A percentile compares a stretch with the other conserved stretches of the same genome.
Conservation (phyloP, 2,113 vertebrate species). For the Callochromis pleurospilus region DNA sequence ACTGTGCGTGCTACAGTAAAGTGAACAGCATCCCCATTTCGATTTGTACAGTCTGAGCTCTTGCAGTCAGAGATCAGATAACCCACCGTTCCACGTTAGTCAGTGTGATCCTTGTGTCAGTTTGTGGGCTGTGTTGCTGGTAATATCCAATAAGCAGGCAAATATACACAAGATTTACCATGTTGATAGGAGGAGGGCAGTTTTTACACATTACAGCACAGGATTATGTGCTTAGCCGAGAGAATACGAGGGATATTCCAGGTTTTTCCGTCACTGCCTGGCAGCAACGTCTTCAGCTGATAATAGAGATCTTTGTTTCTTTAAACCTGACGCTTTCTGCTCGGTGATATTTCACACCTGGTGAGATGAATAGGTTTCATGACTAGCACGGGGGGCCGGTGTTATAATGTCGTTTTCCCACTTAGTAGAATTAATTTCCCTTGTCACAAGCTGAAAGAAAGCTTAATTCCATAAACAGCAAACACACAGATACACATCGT, state of each 20-base stretch:
- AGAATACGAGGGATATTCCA: neutral
- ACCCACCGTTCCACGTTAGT: constrained; percentile 6
- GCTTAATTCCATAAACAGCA: constrained; percentile 25
- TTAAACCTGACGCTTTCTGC: neutral
- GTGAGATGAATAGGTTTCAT: neutral
- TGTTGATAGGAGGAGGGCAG: neutral
- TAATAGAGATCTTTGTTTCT: neutral
- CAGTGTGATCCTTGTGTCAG: constrained; percentile 27
- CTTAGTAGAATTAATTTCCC: constrained; percentile 21
- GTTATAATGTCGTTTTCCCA: neutral
- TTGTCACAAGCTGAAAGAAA: neutral
- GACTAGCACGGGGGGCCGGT: neutral
- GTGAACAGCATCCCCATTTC: neutral
- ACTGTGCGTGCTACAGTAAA: rapidly evolving
- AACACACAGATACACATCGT: constrained; percentile 6
- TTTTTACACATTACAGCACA: neutral
- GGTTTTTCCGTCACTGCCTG: neutral
- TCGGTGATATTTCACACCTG: neutral
- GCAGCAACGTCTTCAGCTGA: neutral
- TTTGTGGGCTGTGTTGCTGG: neutral
- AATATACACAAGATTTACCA: constrained; percentile 37
- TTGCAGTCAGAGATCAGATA: constrained; percentile 16
- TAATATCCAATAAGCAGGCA: constrained; percentile 40
- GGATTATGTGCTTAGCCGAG: neutral
- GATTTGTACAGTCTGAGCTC: constrained; percentile 8